Base-by-base conservation (phyloP, 2,797 vertebrate genomes). In the Oryzias dopingdopingensis region DNA sequence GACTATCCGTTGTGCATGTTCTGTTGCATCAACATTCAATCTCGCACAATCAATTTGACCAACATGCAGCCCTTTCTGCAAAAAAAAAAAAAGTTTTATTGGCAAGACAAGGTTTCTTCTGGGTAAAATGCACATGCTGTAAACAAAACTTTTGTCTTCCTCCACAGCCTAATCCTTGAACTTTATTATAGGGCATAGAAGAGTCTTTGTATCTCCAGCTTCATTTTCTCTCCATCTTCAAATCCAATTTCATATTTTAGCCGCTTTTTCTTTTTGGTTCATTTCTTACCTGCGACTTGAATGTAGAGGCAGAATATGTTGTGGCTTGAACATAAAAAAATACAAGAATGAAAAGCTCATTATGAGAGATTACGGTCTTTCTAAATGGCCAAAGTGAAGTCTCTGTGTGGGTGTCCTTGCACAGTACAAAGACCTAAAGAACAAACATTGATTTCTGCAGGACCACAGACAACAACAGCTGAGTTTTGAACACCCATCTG, bases 341-440 rank as follows among this genome's bases (percentile, higher is more conserved):
- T 65, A 71, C 62, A 53, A 44, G 52, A 72, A 80, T 62, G 75
- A 67, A 81, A 77, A 74, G 62, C 81, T 82, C 73, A 81, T 81
- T 85, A 80, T 47, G 62, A 72, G 56, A 77, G 77, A 85, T 88
- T 82, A 80, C 2, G 44, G 62, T 32, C 61, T 40, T n/a, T 59
- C 52, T 81, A 70, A 85, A 79, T 68, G 67, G 67, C 46, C n/a
- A 54, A 59, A 1, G 22, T 18, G 18, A 47, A 56, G 51, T 64
- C 65, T 70, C 46, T 52, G 63, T 70, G 29, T 18, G 23, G 20
- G 20, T 24, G 26, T 5, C 42, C 18, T 6, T 49, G 44, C 42
- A 49, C 22, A 43, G 8, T 4, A 70, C 56, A 76, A 65, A 67
- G 54, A 66, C 7, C 1, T 12, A 1, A 55, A 20, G 41, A 56